Percentiles rank a stretch among this genome's conserved stretches.
Evolutionary conservation across 1,140 invertebrate species (phyloP).

Genomic region (Leptinotarsa defecta): DNA sequence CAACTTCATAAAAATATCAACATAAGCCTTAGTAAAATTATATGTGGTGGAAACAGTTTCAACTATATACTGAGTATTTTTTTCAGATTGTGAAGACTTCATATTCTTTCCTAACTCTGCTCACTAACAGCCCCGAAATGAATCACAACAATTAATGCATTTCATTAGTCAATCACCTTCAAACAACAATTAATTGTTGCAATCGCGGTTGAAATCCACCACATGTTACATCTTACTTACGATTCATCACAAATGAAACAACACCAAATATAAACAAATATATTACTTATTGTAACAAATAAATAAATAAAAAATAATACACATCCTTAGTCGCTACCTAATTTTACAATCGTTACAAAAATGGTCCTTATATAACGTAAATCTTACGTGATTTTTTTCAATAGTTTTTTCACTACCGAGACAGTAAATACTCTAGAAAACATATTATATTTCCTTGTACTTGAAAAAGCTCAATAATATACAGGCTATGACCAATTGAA

Average conservation of each 20-base stretch:
- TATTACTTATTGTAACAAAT: constrained; percentile 28
- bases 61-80: too few species aligned
- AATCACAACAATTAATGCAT: too few species aligned
- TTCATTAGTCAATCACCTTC: too few species aligned
- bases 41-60: too few species aligned
- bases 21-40: too few species aligned
- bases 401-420: background rate
- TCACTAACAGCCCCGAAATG: too few species aligned
- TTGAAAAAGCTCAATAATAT: background rate
- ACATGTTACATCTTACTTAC: too few species aligned
- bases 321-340: constrained; percentile 14
- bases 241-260: background rate
- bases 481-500: background rate
- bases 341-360: constrained; percentile 15
- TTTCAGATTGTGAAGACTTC: too few species aligned
- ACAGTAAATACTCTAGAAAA: constrained; percentile 16
- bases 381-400: background rate
- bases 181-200: too few species aligned
- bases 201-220: too few species aligned
- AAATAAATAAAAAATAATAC: constrained; percentile 29
- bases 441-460: background rate
- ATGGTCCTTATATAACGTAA: background rate
- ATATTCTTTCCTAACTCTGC: too few species aligned
- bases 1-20: too few species aligned
- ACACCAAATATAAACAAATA: constrained; percentile 23